Conservation (phyloP, 2,113 vertebrate genomes). For the Nothoprocta pentlandii region DNA sequence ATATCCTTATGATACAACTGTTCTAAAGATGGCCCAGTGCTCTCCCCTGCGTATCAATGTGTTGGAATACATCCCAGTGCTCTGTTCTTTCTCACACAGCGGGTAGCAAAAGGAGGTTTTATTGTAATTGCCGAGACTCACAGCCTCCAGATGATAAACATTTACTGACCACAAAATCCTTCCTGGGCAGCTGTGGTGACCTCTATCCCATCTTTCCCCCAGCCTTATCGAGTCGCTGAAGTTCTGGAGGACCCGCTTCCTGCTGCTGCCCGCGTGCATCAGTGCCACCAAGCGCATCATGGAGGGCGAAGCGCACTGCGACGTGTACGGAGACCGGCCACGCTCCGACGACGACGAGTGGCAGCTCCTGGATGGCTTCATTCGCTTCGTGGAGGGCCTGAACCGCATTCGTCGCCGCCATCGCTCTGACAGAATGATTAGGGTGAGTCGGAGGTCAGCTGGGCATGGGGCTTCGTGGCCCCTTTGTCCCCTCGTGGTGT, state of each 20-base stretch:
- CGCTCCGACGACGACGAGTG: conserved; percentile 88
- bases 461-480: not conserved
- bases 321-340: conserved; percentile 90
- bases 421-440: conserved; percentile 91
- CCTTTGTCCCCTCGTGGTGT: not conserved
- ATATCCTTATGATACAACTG: accelerated
- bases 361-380: conserved; percentile 92
- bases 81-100: accelerated
- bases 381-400: conserved; percentile 96
- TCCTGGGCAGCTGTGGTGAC: not conserved
- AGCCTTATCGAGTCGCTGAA: conserved; percentile 97
- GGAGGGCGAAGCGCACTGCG: conserved; percentile 91
- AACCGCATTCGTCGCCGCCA: conserved; percentile 95
- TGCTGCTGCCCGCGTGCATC: conserved; percentile 91
- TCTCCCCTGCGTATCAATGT: not conserved
- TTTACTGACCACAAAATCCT: not conserved
- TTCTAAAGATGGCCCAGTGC: not conserved
- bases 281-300: conserved; percentile 91
- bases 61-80: not conserved
- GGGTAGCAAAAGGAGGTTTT: not conserved
- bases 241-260: conserved; percentile 97
- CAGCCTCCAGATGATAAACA: not conserved
- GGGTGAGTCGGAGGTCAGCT: conserved; percentile 71
- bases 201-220: not conserved
- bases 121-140: not conserved